A percentile compares a stretch with the other conserved stretches of the same genome.
Conservation (phyloP, 2,113 vertebrate species). For the Rhadina sibilatrix region DNA sequence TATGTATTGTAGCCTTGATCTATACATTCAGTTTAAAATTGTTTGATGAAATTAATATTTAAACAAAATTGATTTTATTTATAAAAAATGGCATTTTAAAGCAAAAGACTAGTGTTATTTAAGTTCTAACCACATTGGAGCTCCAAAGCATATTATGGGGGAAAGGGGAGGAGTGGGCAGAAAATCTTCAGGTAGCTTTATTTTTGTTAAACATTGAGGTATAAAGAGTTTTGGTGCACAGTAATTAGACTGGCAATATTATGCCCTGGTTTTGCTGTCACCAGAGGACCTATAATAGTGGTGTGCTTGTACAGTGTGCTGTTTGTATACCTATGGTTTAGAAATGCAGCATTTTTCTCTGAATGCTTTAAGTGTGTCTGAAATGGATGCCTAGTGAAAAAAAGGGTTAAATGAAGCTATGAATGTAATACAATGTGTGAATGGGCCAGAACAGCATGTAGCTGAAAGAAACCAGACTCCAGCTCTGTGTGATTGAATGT, state of each 20-base stretch:
- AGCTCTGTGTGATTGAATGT: neutral
- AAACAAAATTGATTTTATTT: neutral
- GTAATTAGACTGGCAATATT: neutral
- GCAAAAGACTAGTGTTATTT: conserved; percentile 21
- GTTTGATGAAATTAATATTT: neutral
- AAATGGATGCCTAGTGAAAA: neutral
- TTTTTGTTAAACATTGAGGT: neutral
- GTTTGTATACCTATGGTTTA: neutral
- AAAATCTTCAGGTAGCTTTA: neutral
- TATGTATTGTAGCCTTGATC: neutral
- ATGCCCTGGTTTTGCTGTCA: neutral
- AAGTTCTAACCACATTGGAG: conserved; percentile 66
- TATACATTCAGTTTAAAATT: neutral
- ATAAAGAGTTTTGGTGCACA: neutral
- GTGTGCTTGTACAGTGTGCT: neutral
- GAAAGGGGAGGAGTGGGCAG: conserved; percentile 64
- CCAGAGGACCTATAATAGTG: neutral
- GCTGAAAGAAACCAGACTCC: neutral
- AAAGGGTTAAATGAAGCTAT: neutral
- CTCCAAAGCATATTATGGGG: conserved; percentile 71
- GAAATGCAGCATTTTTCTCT: neutral
- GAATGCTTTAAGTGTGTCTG: neutral
- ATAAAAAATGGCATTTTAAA: conserved; percentile 33
- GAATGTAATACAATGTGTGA: neutral
- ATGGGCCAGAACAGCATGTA: neutral